Conservation (phyloP, 2,113 vertebrate genomes). For the Mirounga angustirostris region DNA sequence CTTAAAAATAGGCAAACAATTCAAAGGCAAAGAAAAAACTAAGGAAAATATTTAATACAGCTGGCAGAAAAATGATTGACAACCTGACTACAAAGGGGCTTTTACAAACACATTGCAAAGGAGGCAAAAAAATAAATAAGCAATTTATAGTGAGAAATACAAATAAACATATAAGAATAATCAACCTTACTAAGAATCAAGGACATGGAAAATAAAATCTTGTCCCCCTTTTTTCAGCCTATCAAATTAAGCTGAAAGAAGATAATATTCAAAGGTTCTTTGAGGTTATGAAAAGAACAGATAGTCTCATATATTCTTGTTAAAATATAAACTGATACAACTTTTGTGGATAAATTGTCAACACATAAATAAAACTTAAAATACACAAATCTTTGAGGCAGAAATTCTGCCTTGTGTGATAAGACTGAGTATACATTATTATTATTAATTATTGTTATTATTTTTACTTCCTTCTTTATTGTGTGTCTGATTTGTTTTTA, state of each 20-base stretch:
- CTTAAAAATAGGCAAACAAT: background rate
- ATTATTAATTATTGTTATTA: background rate
- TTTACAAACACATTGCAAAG: conserved; percentile 19
- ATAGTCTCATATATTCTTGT: background rate
- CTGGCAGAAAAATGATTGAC: conserved; percentile 25
- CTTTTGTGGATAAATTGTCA: background rate
- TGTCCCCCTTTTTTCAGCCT: background rate
- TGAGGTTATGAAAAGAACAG: background rate
- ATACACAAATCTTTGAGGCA: background rate
- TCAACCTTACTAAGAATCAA: background rate
- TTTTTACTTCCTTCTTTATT: background rate
- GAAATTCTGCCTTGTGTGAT: background rate
- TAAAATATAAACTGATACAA: background rate
- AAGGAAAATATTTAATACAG: conserved; percentile 17
- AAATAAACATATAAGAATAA: background rate
- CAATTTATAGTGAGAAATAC: background rate
- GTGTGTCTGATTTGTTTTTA: conserved; percentile 7
- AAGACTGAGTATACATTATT: background rate
- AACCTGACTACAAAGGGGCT: background rate
- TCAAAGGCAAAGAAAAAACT: background rate
- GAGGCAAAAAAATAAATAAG: conserved; percentile 7
- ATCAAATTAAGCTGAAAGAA: conserved; percentile 20
- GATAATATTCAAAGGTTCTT: background rate
- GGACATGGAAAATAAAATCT: conserved; percentile 13
- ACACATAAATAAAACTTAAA: background rate